Conservation (phyloP, 2,797 vertebrate species). For the Orientallactaga sibirica region DNA sequence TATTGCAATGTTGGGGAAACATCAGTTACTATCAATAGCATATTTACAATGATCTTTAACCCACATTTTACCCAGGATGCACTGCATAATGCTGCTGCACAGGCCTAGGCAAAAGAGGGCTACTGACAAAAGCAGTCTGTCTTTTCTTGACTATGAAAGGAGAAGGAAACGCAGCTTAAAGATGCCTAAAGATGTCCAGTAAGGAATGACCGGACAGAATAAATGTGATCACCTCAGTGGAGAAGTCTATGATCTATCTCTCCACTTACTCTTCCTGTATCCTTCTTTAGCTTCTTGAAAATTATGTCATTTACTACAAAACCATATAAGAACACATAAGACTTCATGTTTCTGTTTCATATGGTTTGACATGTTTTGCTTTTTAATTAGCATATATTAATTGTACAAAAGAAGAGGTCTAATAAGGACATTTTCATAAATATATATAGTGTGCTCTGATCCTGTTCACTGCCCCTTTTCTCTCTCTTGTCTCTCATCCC, state of each 20-base stretch:
- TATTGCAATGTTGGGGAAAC: constrained; percentile 96
- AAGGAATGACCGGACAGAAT: constrained; percentile 50
- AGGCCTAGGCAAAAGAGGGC: constrained; percentile 66
- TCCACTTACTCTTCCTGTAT: constrained; percentile 24
- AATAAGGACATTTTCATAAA: background rate
- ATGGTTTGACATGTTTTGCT: background rate
- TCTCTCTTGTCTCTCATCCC: too few relatives aligned
- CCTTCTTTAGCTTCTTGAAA: background rate
- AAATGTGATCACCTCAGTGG: constrained; percentile 62
- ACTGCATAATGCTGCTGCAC: constrained; percentile 89
- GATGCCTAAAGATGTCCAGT: constrained; percentile 68
- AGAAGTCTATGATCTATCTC: background rate
- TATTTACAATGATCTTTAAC: constrained; percentile 96
- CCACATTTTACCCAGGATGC: constrained; percentile 89
- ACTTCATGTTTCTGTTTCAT: background rate
- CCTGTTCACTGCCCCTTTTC: background rate
- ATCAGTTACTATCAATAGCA: constrained; percentile 95
- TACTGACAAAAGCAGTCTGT: constrained; percentile 71
- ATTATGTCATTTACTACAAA: background rate
- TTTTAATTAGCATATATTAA: background rate
- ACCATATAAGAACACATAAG: background rate
- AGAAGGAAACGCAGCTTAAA: constrained; percentile 65
- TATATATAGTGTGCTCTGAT: background rate
- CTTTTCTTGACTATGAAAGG: constrained; percentile 74
- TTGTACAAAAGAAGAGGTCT: background rate